phyloP scores from a whole-genome alignment of 2,797 vertebrate genomes.

The Paedocypris micromegethes region DNA sequence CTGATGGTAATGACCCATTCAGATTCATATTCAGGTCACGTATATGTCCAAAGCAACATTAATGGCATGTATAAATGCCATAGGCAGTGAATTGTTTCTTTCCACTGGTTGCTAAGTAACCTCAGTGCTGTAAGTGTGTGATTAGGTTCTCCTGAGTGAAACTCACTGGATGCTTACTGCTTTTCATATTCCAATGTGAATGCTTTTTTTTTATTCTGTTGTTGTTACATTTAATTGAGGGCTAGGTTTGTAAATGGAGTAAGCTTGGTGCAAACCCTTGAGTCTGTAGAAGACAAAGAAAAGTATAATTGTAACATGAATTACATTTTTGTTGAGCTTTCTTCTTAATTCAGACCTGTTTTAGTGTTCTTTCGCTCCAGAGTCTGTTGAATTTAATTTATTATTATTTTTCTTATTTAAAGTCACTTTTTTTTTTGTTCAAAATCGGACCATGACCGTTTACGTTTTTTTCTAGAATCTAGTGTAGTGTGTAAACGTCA shows the following conservation, averaged over 20 bases:
- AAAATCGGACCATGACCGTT: too few species aligned
- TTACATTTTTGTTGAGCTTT: neutral
- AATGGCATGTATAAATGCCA: conserved; percentile 55
- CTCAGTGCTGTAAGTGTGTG: conserved; percentile 53
- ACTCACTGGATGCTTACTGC: conserved; percentile 47
- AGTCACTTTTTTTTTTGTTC: too few species aligned
- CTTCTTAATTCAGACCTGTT: too few species aligned
- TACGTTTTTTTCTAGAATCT: too few species aligned
- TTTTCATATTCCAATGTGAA: conserved; percentile 43
- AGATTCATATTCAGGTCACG: conserved; percentile 46
- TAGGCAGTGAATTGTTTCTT: conserved; percentile 52
- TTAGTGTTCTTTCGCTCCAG: too few species aligned
- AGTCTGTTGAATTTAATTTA: neutral
- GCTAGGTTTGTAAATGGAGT: conserved; percentile 25
- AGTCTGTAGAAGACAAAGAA: neutral
- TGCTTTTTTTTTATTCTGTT: conserved; percentile 35
- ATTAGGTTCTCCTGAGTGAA: conserved; percentile 54
- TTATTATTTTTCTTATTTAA: neutral
- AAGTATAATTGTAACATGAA: neutral
- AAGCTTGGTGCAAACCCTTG: neutral
- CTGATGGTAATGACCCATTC: conserved; percentile 17
- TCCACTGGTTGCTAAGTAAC: conserved; percentile 56
- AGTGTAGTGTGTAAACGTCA: too few species aligned
- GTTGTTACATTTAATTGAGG: conserved; percentile 39
- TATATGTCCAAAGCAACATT: conserved; percentile 51